These are phyloP conservation scores for Holcopasites calliopsidis DNA, from an alignment of 1,140 invertebrate species.

Conservation along the genomic window DNA sequence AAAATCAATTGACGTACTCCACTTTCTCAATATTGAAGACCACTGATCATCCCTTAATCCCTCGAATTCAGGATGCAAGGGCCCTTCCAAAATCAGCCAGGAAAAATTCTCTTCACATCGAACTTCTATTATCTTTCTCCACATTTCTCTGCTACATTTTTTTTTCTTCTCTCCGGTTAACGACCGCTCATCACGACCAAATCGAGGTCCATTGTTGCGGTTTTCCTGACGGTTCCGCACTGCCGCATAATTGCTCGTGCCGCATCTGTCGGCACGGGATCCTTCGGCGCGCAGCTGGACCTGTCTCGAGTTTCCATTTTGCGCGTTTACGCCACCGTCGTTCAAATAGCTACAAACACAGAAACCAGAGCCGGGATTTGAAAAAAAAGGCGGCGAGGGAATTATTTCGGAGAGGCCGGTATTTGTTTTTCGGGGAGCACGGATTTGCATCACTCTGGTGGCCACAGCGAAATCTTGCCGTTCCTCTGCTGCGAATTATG, in stretches of 20 bases:
- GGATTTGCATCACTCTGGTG: background rate
- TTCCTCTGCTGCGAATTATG: too few relatives aligned
- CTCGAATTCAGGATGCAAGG: too few relatives aligned
- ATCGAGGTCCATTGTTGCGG: constrained; percentile 26
- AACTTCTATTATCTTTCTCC: too few relatives aligned
- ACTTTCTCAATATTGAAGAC: too few relatives aligned
- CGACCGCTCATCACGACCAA: constrained; percentile 30
- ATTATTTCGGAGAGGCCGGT: background rate
- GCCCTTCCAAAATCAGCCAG: too few relatives aligned
- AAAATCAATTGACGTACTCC: too few relatives aligned
- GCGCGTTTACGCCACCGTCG: background rate
- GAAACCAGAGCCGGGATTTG: constrained; percentile 2
- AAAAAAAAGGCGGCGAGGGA: background rate
- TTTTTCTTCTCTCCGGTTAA: constrained; percentile 48
- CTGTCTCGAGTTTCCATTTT: constrained; percentile 45
- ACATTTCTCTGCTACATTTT: too few relatives aligned
- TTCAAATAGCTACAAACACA: background rate
- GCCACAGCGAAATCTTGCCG: too few relatives aligned
- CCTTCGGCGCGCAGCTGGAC: constrained; percentile 20
- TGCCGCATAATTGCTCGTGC: constrained; percentile 18
- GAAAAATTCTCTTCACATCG: too few relatives aligned
- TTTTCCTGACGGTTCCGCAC: constrained; percentile 14
- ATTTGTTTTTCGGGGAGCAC: background rate
- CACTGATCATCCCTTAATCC: too few relatives aligned
- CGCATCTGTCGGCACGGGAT: constrained; percentile 27